These are phyloP conservation scores for Gnathochromis pfefferi DNA, from an alignment of 2,113 vertebrate species.

Conservation along the genomic window DNA sequence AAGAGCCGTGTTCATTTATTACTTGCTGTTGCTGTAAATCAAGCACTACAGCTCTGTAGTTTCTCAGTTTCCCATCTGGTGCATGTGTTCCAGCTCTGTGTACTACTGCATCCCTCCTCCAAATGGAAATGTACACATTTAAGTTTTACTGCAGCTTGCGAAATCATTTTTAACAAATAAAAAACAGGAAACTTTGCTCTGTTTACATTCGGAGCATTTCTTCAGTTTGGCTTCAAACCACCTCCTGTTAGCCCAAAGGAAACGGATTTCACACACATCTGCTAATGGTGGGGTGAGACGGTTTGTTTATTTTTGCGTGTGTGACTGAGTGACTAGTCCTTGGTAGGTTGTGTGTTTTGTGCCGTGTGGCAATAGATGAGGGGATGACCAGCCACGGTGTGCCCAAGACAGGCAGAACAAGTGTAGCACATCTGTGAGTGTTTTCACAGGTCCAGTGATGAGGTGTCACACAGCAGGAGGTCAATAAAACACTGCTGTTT, in stretches of 20 bases:
- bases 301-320: slow-evolving; percentile 35
- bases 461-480: neutral
- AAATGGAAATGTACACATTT: neutral
- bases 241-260: slow-evolving; percentile 9
- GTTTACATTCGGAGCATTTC: neutral
- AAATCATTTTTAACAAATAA: slow-evolving; percentile 19
- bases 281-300: slow-evolving; percentile 35
- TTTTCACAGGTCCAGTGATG: slow-evolving; percentile 13
- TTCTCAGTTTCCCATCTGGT: slow-evolving; percentile 50
- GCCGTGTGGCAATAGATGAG: neutral
- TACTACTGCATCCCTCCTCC: neutral
- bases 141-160: neutral
- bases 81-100: slow-evolving; percentile 15
- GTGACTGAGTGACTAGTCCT: neutral
- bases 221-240: slow-evolving; percentile 2
- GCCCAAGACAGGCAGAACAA: neutral
- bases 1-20: slow-evolving; percentile 52
- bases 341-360: neutral
- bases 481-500: neutral
- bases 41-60: slow-evolving; percentile 12
- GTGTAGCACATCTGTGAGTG: neutral
- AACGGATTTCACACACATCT: slow-evolving; percentile 48
- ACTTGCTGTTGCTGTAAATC: slow-evolving; percentile 49
- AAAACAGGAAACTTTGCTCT: slow-evolving; percentile 9
- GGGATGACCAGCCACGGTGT: neutral